These are phyloP conservation scores for Thamnophis elegans DNA, from an alignment of 2,797 vertebrate genomes.

Conservation along the genomic window DNA sequence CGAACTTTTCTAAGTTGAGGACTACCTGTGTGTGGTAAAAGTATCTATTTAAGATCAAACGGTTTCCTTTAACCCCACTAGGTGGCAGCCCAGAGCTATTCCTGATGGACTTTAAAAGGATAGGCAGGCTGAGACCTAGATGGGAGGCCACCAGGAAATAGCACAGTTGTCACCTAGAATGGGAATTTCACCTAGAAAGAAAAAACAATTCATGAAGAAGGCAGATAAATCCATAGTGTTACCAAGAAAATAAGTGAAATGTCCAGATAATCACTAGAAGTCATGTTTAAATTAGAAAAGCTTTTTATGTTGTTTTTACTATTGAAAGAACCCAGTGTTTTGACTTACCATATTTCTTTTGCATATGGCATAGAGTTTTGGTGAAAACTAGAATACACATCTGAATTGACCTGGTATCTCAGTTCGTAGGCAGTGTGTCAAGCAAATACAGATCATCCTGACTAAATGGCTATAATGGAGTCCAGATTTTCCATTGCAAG, in stretches of 20 bases:
- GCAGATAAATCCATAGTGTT: background rate
- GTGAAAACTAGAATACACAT: background rate
- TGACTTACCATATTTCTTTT: background rate
- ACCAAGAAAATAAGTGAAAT: background rate
- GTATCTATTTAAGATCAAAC: too few relatives aligned
- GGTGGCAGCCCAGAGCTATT: background rate
- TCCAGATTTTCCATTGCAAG: too few relatives aligned
- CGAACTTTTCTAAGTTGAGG: too few relatives aligned
- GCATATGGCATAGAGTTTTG: background rate
- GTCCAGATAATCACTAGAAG: background rate
- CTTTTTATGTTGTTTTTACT: background rate
- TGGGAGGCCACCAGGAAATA: background rate
- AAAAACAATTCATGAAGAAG: background rate
- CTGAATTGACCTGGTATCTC: background rate
- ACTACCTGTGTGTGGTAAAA: too few relatives aligned
- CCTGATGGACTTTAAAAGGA: background rate
- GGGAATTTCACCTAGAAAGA: background rate
- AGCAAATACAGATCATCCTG: too few relatives aligned
- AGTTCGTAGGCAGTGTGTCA: background rate
- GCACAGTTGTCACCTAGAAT: background rate
- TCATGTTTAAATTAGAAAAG: background rate
- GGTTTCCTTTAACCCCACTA: background rate
- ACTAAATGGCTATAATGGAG: too few relatives aligned
- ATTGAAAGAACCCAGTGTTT: background rate
- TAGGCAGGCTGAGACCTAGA: background rate